A percentile compares a stretch with the other conserved stretches of the same genome.
These are phyloP conservation scores for Mandrillus leucophaeus DNA, from an alignment of 2,113 vertebrate species.

Conservation along the genomic window DNA sequence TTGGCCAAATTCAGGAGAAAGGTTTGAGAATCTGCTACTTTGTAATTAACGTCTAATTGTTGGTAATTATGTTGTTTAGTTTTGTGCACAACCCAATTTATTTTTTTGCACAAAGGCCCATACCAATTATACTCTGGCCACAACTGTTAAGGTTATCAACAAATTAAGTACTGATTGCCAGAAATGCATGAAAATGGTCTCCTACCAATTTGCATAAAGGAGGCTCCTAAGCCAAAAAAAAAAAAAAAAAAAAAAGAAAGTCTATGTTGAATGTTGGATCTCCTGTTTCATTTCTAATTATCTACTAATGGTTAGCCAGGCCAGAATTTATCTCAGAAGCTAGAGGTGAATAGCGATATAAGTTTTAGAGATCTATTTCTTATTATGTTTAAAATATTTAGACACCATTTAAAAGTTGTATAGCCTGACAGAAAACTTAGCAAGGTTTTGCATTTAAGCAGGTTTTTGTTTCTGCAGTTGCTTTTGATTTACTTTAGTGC, in stretches of 20 bases:
- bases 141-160: conserved; percentile 70
- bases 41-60: conserved; percentile 74
- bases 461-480: neutral
- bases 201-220: conserved; percentile 66
- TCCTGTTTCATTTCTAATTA: conserved; percentile 65
- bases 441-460: conserved; percentile 41
- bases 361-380: neutral
- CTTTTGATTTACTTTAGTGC: neutral
- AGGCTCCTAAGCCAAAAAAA: conserved; percentile 11
- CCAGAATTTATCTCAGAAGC: conserved; percentile 30
- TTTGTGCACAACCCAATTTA: conserved; percentile 65
- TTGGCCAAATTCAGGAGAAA: conserved; percentile 55
- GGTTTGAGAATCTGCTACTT: conserved; percentile 54
- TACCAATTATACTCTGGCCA: conserved; percentile 70
- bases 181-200: conserved; percentile 51
- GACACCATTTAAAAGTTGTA: conserved; percentile 26
- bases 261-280: conserved; percentile 25
- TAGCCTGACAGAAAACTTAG: neutral
- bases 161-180: conserved; percentile 68
- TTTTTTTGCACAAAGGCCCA: conserved; percentile 50
- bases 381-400: conserved; percentile 58
- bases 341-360: neutral
- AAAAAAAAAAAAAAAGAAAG: conserved; percentile 40
- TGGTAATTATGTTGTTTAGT: conserved; percentile 74
- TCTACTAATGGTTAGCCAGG: neutral